Conservation (phyloP, 2,797 vertebrate genomes). For the Eurystomus glaucurus region DNA sequence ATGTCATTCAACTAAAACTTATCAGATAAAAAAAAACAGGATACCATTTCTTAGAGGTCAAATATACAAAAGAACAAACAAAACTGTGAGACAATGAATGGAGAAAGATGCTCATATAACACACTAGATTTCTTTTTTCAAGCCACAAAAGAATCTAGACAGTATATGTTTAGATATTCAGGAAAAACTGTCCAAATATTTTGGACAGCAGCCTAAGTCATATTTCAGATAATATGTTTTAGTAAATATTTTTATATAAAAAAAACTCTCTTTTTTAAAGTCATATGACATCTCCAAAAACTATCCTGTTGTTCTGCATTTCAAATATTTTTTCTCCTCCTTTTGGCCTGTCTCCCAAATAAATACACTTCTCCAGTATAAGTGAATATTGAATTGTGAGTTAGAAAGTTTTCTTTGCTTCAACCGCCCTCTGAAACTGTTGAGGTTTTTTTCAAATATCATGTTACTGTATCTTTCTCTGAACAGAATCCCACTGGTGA, state of each 20-base stretch:
- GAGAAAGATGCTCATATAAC: not conserved
- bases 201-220: not conserved
- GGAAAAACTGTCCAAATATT: not conserved
- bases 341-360: not conserved
- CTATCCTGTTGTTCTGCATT: not conserved
- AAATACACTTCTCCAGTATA: not conserved
- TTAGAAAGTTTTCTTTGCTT: not conserved
- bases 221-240: not conserved
- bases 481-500: not conserved
- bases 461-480: not conserved
- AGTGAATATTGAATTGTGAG: not conserved
- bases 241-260: not conserved
- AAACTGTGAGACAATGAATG: not conserved
- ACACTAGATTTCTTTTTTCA: not conserved
- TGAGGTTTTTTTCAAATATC: not conserved
- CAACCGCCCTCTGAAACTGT: not conserved
- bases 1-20: not conserved
- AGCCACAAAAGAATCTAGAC: not conserved
- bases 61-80: not conserved
- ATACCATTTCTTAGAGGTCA: not conserved
- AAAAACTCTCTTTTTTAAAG: accelerated
- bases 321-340: not conserved
- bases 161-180: not conserved
- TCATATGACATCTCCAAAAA: not conserved
- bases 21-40: not conserved